Percentiles rank a stretch among this genome's conserved stretches.
Conservation (phyloP, 1,140 invertebrate genomes). For the Panagrolaimus sp. region DNA sequence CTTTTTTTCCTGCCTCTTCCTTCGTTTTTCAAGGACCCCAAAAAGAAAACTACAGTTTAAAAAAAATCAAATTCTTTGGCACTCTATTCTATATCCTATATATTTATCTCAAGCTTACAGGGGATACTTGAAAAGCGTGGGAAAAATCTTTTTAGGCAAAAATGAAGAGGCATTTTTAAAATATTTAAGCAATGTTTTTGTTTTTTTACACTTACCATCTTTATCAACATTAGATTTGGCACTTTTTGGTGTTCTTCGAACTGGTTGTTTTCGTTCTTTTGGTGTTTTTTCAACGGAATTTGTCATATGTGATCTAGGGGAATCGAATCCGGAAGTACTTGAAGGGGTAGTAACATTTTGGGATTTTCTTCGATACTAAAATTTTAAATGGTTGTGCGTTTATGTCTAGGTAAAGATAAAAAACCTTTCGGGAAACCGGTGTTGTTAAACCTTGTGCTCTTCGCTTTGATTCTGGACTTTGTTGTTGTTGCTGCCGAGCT, state of each 20-base stretch:
- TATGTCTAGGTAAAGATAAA: background rate
- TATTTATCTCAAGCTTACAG: no score
- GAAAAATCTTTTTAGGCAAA: background rate
- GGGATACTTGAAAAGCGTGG: no score
- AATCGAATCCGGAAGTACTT: background rate
- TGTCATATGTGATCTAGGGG: background rate
- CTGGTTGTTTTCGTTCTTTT: background rate
- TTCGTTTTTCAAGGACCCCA: background rate
- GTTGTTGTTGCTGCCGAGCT: background rate
- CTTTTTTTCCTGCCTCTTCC: background rate
- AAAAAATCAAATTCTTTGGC: no score
- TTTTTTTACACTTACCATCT: background rate
- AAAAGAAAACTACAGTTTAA: no score
- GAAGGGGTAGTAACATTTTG: background rate
- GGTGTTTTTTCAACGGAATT: slow-evolving; percentile 4
- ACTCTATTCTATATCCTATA: no score
- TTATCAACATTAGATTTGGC: background rate
- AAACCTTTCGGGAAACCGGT: background rate
- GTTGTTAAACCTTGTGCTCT: background rate
- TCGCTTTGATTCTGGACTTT: background rate
- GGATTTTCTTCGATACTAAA: slow-evolving; percentile 5
- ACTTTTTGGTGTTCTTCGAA: background rate
- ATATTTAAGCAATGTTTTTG: background rate
- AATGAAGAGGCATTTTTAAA: background rate
- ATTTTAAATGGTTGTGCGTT: background rate